A percentile compares a stretch with the other conserved stretches of the same genome.
These are phyloP conservation scores for Cygnus buccinator DNA, from an alignment of 2,113 vertebrate species.

Conservation along the genomic window DNA sequence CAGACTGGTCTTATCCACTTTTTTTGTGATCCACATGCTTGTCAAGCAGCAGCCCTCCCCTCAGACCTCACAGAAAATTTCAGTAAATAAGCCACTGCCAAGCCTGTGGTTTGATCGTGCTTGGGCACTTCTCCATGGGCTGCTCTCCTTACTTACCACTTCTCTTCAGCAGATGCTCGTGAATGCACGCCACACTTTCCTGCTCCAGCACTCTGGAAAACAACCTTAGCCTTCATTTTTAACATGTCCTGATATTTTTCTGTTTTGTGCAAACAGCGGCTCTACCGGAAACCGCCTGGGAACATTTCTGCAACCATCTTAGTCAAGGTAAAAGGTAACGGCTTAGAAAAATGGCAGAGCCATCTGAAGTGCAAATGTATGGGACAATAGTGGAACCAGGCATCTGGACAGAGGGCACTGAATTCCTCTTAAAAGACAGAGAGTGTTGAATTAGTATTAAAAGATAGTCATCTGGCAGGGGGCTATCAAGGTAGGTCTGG, in stretches of 20 bases:
- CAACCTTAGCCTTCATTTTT: not conserved
- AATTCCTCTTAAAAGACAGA: not conserved
- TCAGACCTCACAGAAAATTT: not conserved
- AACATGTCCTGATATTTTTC: not conserved
- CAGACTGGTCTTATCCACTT: not conserved
- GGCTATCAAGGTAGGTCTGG: not conserved
- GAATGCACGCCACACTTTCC: accelerated
- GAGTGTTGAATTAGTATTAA: not conserved
- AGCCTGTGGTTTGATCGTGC: not conserved
- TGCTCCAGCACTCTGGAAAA: not conserved
- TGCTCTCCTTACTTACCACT: accelerated
- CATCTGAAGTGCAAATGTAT: not conserved
- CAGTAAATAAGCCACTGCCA: not conserved
- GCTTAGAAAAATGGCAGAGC: not conserved
- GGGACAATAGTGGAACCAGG: not conserved
- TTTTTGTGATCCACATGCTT: not conserved
- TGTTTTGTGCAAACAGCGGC: not conserved
- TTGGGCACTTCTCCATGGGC: not conserved
- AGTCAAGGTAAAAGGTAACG: not conserved
- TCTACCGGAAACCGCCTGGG: accelerated
- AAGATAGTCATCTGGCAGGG: not conserved
- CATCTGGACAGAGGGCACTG: accelerated
- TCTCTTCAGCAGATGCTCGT: not conserved
- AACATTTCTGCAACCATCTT: not conserved
- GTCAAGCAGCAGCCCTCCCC: not conserved